Evolutionary conservation across 2,797 vertebrate species (phyloP).

Genomic region (Clarias pachynema): DNA sequence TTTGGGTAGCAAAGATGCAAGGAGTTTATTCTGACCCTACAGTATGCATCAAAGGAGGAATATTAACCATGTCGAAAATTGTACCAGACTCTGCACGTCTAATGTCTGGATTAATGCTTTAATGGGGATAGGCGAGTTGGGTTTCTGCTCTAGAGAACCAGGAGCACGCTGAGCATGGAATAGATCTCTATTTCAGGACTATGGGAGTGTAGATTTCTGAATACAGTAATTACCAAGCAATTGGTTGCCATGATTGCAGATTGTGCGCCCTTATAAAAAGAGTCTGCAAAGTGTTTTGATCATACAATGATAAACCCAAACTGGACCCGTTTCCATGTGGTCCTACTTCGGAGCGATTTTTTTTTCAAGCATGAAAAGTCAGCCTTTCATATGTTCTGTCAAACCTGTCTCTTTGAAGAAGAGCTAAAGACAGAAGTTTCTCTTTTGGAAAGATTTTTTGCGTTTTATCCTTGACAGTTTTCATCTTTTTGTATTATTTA

Average conservation of each 20-base stretch:
- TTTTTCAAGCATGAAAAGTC: background rate
- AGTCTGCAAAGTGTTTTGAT: constrained; percentile 56
- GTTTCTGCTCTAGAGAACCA: background rate
- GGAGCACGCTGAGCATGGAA: constrained; percentile 25
- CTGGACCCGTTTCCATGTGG: constrained; percentile 29
- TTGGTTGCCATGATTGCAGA: constrained; percentile 57
- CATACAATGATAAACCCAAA: constrained; percentile 42
- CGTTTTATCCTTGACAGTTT: background rate
- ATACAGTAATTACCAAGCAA: constrained; percentile 57
- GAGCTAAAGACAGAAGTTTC: constrained; percentile 26
- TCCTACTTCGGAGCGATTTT: constrained; percentile 25
- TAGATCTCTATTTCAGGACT: constrained; percentile 38
- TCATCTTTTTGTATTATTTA: background rate
- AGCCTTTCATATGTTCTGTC: constrained; percentile 29
- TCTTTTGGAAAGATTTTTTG: constrained; percentile 12
- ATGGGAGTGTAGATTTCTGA: constrained; percentile 40
- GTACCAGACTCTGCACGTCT: constrained; percentile 15
- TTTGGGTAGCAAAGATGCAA: background rate
- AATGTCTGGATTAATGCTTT: constrained; percentile 29
- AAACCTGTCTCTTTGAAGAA: constrained; percentile 9
- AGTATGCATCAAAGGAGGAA: constrained; percentile 7
- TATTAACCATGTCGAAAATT: constrained; percentile 17
- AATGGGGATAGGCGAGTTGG: constrained; percentile 33
- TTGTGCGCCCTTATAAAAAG: constrained; percentile 44
- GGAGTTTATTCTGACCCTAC: background rate